Conservation (phyloP, 2,113 vertebrate genomes). For the Nothoprocta pentlandii region DNA sequence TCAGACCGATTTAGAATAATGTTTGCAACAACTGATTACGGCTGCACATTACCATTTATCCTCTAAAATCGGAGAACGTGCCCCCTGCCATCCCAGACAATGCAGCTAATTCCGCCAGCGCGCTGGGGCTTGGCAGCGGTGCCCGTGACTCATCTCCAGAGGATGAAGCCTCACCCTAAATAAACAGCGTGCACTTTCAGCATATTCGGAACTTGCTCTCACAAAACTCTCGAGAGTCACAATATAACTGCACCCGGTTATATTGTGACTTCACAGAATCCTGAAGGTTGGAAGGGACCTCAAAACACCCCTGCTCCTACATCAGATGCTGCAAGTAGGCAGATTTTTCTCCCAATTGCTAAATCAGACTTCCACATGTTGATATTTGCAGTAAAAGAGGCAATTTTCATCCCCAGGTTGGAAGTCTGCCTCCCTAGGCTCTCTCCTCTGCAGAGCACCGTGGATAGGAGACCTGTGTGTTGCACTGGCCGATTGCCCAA, state of each 20-base stretch:
- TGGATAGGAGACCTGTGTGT: not conserved
- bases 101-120: not conserved
- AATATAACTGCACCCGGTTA: not conserved
- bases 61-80: conserved; percentile 34
- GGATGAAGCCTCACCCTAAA: not conserved
- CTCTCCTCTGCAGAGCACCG: not conserved
- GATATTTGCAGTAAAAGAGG: not conserved
- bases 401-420: accelerated
- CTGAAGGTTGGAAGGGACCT: not conserved
- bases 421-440: not conserved
- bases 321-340: accelerated
- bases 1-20: conserved; percentile 46
- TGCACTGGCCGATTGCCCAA: not conserved
- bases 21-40: conserved; percentile 40
- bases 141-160: conserved; percentile 6
- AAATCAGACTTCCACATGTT: not conserved
- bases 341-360: not conserved
- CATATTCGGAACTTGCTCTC: not conserved
- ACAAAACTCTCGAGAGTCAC: not conserved
- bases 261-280: not conserved
- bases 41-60: conserved; percentile 1
- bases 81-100: conserved; percentile 37
- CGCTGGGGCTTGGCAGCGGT: not conserved
- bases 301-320: not conserved
- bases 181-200: not conserved